Conservation (phyloP, 2,797 vertebrate species). For the Sternotherus odoratus region DNA sequence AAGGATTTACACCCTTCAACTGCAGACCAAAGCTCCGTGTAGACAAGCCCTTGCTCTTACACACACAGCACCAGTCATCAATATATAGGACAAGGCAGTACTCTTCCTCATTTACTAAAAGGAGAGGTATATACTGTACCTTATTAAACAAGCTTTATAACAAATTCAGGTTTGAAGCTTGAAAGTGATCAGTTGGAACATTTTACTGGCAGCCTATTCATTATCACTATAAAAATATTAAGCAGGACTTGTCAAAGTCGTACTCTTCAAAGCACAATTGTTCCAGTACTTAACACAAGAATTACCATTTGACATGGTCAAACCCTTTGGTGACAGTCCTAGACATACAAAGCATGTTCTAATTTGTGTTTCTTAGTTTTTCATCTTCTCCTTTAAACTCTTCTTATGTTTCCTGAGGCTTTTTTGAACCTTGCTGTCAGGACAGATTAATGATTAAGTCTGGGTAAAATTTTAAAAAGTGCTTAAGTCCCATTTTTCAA, state of each 20-base stretch:
- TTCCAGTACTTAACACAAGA: neutral
- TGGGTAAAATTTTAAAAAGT: constrained; percentile 9
- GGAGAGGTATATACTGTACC: neutral
- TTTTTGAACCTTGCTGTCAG: neutral
- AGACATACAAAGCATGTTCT: neutral
- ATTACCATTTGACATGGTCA: neutral
- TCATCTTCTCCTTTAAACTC: neutral
- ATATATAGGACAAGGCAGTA: neutral
- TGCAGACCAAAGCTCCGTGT: neutral
- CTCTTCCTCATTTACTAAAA: neutral
- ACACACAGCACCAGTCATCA: neutral
- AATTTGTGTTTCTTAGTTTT: neutral
- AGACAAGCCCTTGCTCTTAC: neutral
- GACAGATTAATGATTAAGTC: neutral
- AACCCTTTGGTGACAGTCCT: neutral
- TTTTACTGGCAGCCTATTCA: constrained; percentile 9
- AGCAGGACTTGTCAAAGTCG: neutral
- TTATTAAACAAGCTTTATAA: neutral
- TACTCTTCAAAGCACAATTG: neutral
- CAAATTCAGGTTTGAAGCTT: neutral
- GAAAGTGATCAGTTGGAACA: neutral
- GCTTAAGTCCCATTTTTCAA: neutral
- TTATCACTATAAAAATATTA: neutral
- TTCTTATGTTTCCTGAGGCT: constrained; percentile 23
- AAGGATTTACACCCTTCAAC: neutral